Conservation (phyloP, 2,888 invertebrate species). For the Hetaerina titia region DNA sequence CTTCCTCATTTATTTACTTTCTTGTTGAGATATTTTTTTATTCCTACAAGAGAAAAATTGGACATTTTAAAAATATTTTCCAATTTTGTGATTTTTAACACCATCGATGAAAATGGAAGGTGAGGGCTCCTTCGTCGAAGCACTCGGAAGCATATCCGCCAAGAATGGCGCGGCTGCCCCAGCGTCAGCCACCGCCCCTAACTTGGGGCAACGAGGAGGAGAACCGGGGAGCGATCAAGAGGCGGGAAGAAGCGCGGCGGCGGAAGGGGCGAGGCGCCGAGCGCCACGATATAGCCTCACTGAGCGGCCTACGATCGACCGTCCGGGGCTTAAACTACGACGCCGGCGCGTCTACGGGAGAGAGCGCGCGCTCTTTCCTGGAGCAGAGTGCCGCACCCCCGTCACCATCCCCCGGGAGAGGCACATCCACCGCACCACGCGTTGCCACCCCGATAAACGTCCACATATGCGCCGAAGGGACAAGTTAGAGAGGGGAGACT, state of each 20-base stretch:
- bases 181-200: slow-evolving; percentile 49
- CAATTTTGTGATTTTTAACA: no score
- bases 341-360: slow-evolving; percentile 46
- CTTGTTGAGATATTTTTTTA: no score
- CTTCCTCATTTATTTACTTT: no score
- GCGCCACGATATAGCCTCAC: not conserved
- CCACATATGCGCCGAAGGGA: slow-evolving; percentile 34
- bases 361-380: not conserved
- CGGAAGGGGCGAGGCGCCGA: slow-evolving; percentile 4
- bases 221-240: not conserved
- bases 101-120: not conserved
- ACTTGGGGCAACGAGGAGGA: not conserved
- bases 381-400: slow-evolving; percentile 56
- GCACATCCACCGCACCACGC: slow-evolving; percentile 32
- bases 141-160: not conserved
- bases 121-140: not conserved
- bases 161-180: not conserved
- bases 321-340: not conserved
- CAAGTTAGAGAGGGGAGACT: not conserved
- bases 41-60: no score
- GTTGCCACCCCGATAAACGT: slow-evolving; percentile 23
- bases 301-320: not conserved
- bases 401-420: slow-evolving; percentile 44
- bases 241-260: not conserved
- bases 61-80: no score